Percentiles rank a stretch among this genome's conserved stretches.
Conservation (phyloP, 2,888 invertebrate species). For the Metacarcinus magister region DNA sequence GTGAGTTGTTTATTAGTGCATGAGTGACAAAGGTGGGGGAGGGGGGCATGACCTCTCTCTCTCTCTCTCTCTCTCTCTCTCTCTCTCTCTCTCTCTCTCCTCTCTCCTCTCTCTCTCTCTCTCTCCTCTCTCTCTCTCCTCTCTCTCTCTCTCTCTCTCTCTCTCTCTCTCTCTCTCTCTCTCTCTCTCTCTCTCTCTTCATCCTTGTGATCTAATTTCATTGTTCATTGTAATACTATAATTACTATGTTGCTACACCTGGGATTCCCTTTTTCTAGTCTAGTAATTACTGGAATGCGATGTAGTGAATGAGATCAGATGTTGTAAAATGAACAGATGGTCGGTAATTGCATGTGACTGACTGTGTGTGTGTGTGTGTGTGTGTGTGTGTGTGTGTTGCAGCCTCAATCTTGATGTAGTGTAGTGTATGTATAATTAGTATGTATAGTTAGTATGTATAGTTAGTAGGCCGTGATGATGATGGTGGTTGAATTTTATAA, state of each 20-base stretch:
- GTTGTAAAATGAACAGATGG: neutral
- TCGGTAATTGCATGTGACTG: neutral
- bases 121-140: neutral
- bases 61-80: too few relatives aligned
- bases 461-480: too few relatives aligned
- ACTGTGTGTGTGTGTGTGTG: neutral
- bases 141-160: neutral
- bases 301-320: neutral
- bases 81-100: too few relatives aligned
- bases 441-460: too few relatives aligned
- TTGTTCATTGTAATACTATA: too few relatives aligned
- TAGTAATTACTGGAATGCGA: neutral
- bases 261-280: neutral
- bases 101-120: neutral
- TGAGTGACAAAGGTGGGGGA: neutral
- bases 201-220: too few relatives aligned
- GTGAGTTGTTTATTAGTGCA: neutral
- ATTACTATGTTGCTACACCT: too few relatives aligned
- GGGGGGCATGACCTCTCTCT: neutral
- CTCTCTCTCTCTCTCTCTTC: slow-evolving; percentile 35
- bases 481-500: too few relatives aligned
- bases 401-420: neutral
- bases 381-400: too few relatives aligned
- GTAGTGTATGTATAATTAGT: too few relatives aligned
- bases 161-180: slow-evolving; percentile 41